Base-by-base conservation (phyloP, 2,888 invertebrate genomes). In the Stratiomys singularior region DNA sequence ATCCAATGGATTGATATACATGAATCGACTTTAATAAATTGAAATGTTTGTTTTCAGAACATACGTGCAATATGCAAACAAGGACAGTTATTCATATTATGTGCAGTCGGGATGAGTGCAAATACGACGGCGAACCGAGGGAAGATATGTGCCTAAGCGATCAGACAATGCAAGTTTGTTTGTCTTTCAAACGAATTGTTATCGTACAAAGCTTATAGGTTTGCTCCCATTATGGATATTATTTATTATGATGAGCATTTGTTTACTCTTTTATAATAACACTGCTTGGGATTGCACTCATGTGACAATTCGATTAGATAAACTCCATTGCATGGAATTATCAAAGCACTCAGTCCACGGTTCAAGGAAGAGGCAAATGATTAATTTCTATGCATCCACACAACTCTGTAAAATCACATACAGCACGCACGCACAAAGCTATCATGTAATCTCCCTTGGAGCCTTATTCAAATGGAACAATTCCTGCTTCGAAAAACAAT, bases 401-500 rank as follows among this genome's bases (percentile, higher is more conserved):
- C n/a, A n/a, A n/a, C n/a, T n/a, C n/a, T n/a, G n/a, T n/a, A n/a
- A n/a, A n/a, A n/a, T n/a, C n/a, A n/a, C n/a, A n/a, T n/a, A n/a
- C n/a, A n/a, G n/a, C n/a, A n/a, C n/a, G n/a, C n/a, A n/a, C n/a
- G n/a, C n/a, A n/a, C n/a, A n/a, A n/a, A 52, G 15, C 15, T 15
- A 15, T 13, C 52, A 52, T 13, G 4, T 52, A 52, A 9, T 15
- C 52, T 52, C 15, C 15, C 4, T n/a, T 52, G 15, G 3, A 18
- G 52, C 15, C 52, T n/a, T 13, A 37, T 5, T 37, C 37, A 37
- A 3, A 37, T 37, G 37, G 37, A 37, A 37, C 18, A 4, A 15
- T 52, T 52, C 3, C 52, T 13, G 28, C 9, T 74, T 25, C 74
- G 58, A 74, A 74, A 74, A 74, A 60, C 74, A 74, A 74, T 74